A percentile compares a stretch with the other conserved stretches of the same genome.
phyloP scores from a whole-genome alignment of 2,888 invertebrate species.

The Elegia similella region DNA sequence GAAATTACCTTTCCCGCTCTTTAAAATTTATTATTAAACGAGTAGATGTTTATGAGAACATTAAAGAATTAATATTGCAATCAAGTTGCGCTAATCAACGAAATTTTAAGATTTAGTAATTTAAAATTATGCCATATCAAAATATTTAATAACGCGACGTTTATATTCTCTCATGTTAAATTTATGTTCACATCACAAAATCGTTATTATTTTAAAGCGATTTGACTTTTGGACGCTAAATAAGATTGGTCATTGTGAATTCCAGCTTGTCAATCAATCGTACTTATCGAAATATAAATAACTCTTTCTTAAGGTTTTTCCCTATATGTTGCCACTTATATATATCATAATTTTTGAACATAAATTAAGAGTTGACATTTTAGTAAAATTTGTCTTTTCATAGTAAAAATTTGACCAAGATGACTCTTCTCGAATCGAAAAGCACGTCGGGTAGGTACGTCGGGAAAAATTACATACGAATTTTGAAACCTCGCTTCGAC shows the following conservation, averaged over 20 bases:
- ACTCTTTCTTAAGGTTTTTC: no score
- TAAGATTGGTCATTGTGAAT: no score
- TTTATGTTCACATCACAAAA: not conserved
- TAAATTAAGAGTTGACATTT: no score
- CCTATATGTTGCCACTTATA: no score
- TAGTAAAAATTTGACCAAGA: no score
- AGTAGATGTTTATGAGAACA: not conserved
- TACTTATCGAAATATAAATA: no score
- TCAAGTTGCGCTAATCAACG: not conserved
- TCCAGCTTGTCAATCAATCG: no score
- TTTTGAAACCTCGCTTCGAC: not conserved
- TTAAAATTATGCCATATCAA: conserved; percentile 1
- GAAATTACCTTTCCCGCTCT: not conserved
- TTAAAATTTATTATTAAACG: not conserved
- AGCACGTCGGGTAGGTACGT: no score
- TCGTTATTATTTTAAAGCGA: not conserved
- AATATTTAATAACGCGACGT: conserved; percentile 13
- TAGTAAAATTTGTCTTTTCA: no score
- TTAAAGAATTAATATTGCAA: not conserved
- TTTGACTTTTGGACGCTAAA: no score
- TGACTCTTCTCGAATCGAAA: no score
- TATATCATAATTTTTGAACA: no score
- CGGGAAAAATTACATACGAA: not conserved
- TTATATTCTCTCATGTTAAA: not conserved
- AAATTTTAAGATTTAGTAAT: not conserved